These are phyloP conservation scores for Calosoma granatense DNA, from an alignment of 1,140 invertebrate genomes.

Conservation along the genomic window DNA sequence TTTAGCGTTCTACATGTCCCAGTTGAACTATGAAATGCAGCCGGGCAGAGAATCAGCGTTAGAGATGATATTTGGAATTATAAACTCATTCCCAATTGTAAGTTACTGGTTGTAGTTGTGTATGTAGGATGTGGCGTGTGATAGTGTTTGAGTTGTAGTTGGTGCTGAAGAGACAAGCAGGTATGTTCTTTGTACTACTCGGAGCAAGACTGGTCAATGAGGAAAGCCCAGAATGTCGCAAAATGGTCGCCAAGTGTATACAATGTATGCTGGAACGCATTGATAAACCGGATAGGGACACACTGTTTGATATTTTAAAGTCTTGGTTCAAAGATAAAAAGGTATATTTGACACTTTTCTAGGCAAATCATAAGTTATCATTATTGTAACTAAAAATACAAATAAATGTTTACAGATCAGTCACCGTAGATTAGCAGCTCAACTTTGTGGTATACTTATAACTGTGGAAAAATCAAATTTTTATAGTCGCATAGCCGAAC, in stretches of 20 bases:
- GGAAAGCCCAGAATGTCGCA: slow-evolving; percentile 51
- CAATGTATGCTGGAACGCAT: slow-evolving; percentile 50
- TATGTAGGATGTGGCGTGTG: slow-evolving; percentile 5
- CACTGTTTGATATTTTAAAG: slow-evolving; percentile 53
- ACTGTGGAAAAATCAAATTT: slow-evolving; percentile 40
- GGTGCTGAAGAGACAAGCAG: slow-evolving; percentile 48
- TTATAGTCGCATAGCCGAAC: slow-evolving; percentile 23
- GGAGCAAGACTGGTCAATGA: slow-evolving; percentile 65
- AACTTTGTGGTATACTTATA: slow-evolving; percentile 53
- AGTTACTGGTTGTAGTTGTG: slow-evolving; percentile 19
- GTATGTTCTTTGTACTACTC: slow-evolving; percentile 63
- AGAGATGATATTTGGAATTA: slow-evolving; percentile 69
- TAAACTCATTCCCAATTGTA: slow-evolving; percentile 66
- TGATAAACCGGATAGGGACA: slow-evolving; percentile 42
- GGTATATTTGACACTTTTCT: slow-evolving; percentile 30
- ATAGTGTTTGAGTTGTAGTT: slow-evolving; percentile 38
- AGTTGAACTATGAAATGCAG: slow-evolving; percentile 69
- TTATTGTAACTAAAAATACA: too few relatives aligned
- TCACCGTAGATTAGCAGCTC: slow-evolving; percentile 44
- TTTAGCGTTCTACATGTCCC: slow-evolving; percentile 69
- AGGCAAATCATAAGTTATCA: too few relatives aligned
- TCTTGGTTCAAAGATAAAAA: slow-evolving; percentile 60
- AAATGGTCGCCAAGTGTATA: slow-evolving; percentile 53
- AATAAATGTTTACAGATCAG: slow-evolving; percentile 27
- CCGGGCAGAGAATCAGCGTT: slow-evolving; percentile 74